Percentiles rank a stretch among this genome's conserved stretches.
Evolutionary conservation across 2,113 vertebrate species (phyloP).

Genomic region (Tautogolabrus adspersus): DNA sequence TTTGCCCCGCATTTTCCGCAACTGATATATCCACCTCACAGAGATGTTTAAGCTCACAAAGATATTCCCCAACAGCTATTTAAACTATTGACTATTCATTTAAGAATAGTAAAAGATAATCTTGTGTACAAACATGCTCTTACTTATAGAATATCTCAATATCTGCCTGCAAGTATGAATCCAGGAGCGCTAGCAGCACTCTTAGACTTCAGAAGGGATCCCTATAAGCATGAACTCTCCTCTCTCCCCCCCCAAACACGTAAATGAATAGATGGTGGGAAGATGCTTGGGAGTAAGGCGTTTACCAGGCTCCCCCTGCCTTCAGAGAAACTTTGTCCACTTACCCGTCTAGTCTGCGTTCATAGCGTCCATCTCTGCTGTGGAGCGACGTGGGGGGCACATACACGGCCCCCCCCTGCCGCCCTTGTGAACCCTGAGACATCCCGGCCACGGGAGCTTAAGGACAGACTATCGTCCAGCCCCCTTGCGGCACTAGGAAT

Average conservation of each 20-base stretch:
- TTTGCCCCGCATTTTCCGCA: constrained; percentile 79
- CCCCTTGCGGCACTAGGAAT: constrained; percentile 97
- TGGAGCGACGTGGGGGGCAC: constrained; percentile 95
- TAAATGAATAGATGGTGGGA: constrained; percentile 81
- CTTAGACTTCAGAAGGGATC: constrained; percentile 54
- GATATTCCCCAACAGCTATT: constrained; percentile 63
- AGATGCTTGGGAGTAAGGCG: constrained; percentile 80
- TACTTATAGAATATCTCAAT: constrained; percentile 40
- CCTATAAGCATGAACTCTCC: constrained; percentile 63
- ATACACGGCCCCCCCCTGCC: constrained; percentile 95
- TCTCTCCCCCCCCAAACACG: constrained; percentile 63
- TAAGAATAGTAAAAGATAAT: constrained; percentile 14
- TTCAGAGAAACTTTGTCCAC: constrained; percentile 86
- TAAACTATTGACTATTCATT: constrained; percentile 52
- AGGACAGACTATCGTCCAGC: constrained; percentile 98
- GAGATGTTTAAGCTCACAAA: constrained; percentile 67
- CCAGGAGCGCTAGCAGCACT: constrained; percentile 54
- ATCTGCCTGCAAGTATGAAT: constrained; percentile 55
- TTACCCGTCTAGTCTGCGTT: constrained; percentile 91
- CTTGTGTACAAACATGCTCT: constrained; percentile 51
- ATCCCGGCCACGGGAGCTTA: constrained; percentile 94
- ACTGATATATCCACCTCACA: constrained; percentile 80
- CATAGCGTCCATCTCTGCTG: constrained; percentile 99
- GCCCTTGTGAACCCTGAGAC: constrained; percentile 99
- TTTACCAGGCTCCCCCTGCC: constrained; percentile 77